phyloP scores from a whole-genome alignment of 2,888 invertebrate genomes.

The Chouioia cunea region DNA sequence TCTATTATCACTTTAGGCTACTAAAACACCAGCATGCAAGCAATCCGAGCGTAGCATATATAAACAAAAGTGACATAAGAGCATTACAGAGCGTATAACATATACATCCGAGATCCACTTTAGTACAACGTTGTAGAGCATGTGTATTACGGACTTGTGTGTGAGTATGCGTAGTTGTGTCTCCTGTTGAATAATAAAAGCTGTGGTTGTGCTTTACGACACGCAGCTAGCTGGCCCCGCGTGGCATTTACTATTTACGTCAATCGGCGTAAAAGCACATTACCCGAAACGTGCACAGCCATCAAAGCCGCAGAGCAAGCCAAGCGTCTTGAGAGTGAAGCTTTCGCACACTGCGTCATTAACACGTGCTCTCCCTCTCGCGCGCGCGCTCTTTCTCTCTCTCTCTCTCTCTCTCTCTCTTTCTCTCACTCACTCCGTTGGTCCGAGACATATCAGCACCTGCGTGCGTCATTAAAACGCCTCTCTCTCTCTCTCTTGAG shows the following conservation, averaged over 20 bases:
- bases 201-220: conserved; percentile 7
- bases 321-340: conserved; percentile 36
- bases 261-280: conserved; percentile 17
- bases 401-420: no score
- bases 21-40: no score
- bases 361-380: conserved; percentile 14
- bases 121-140: no score
- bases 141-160: background rate
- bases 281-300: conserved; percentile 26
- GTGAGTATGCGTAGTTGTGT: background rate
- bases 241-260: conserved; percentile 19
- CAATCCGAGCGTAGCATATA: no score
- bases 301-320: conserved; percentile 34
- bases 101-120: no score
- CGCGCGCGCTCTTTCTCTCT: no score
- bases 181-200: conserved; percentile 20
- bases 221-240: background rate
- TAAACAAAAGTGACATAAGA: no score
- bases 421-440: no score
- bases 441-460: background rate
- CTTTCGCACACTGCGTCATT: conserved; percentile 20
- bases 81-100: no score
- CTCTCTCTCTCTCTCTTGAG: no score
- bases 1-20: no score
- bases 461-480: conserved; percentile 20